Conservation (phyloP, 2,888 invertebrate species). For the Himalopsyche kuldschensis region DNA sequence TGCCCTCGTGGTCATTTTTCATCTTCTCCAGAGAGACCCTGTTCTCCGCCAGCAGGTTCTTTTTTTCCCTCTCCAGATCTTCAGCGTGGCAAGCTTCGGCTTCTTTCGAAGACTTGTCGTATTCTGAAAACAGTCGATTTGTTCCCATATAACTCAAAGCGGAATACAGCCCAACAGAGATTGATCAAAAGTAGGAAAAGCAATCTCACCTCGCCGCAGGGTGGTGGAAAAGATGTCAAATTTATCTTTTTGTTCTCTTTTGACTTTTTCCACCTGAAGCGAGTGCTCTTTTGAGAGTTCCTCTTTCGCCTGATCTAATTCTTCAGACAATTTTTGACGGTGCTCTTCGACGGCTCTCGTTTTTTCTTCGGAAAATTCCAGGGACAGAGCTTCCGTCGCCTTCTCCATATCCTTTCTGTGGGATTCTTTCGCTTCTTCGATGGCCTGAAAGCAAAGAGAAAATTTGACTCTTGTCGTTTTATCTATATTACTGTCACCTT, state of each 20-base stretch:
- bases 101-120: neutral
- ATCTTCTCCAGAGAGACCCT: slow-evolving; percentile 58
- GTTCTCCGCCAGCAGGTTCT: slow-evolving; percentile 59
- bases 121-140: neutral
- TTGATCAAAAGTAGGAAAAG: neutral
- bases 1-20: slow-evolving; percentile 61
- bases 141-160: neutral
- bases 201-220: neutral
- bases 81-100: slow-evolving; percentile 43
- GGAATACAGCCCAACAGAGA: too few relatives aligned
- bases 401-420: slow-evolving; percentile 49
- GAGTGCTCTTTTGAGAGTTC: slow-evolving; percentile 59
- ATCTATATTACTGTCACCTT: too few relatives aligned
- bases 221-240: slow-evolving; percentile 38
- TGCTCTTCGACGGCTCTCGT: slow-evolving; percentile 50
- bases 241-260: slow-evolving; percentile 43
- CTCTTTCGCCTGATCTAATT: slow-evolving; percentile 56
- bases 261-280: slow-evolving; percentile 40
- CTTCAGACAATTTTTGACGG: slow-evolving; percentile 46
- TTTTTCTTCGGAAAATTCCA: slow-evolving; percentile 54
- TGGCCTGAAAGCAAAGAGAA: slow-evolving; percentile 43
- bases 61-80: slow-evolving; percentile 52
- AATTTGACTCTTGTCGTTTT: too few relatives aligned
- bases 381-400: slow-evolving; percentile 51
- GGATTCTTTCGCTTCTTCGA: slow-evolving; percentile 46